phyloP scores from a whole-genome alignment of 2,113 vertebrate genomes.

The Rallus limicola region DNA sequence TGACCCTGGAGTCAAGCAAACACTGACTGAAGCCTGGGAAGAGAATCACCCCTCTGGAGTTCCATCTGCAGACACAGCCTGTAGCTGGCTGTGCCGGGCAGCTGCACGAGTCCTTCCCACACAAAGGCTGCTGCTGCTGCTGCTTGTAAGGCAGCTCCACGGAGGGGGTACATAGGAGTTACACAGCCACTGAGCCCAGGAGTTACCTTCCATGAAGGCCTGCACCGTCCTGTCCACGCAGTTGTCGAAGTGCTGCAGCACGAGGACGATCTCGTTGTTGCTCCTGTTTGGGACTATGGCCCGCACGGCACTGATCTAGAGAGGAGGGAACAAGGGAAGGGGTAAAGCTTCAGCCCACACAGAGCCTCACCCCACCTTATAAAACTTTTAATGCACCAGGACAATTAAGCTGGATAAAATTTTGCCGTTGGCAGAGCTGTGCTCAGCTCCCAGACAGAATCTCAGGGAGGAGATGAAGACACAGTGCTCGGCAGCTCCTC shows the following conservation, averaged over 20 bases:
- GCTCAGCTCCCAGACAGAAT: not conserved
- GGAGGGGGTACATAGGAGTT: not conserved
- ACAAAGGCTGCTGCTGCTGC: not conserved
- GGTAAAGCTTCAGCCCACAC: not conserved
- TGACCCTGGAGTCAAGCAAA: not conserved
- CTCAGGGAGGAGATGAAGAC: not conserved
- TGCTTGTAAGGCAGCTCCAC: not conserved
- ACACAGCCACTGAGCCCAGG: not conserved
- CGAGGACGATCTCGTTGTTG: conserved; percentile 95
- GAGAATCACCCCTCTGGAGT: not conserved
- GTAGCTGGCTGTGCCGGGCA: not conserved
- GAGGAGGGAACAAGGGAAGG: not conserved
- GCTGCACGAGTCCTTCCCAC: not conserved
- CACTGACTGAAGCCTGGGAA: not conserved
- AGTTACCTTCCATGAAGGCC: conserved; percentile 93
- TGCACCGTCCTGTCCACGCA: conserved; percentile 92
- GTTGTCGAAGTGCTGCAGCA: conserved; percentile 96
- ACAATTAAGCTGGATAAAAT: not conserved
- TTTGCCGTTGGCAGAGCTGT: not conserved
- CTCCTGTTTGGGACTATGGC: conserved; percentile 95
- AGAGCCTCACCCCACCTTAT: not conserved
- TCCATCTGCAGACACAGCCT: too few relatives aligned
- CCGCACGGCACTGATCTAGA: conserved; percentile 89
- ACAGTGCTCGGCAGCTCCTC: not conserved
- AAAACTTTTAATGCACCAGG: not conserved